Conservation (phyloP, 2,888 invertebrate genomes). For the Drosophila pseudotakahashii region DNA sequence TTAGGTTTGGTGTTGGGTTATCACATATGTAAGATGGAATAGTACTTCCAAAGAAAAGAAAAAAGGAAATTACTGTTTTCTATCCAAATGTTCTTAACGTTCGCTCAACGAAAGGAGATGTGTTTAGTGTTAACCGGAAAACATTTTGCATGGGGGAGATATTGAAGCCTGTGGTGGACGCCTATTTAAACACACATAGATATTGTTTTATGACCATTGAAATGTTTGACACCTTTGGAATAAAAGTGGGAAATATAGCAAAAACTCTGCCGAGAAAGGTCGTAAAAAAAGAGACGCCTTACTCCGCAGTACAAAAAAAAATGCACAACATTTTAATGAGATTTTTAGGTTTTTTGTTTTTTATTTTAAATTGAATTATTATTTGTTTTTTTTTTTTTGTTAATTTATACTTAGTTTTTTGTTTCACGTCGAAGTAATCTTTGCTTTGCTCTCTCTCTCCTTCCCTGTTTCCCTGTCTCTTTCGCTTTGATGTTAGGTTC, state of each 20-base stretch:
- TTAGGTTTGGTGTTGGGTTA: conserved; percentile 24
- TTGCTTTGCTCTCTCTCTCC: conserved; percentile 22
- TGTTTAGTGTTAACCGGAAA: background rate
- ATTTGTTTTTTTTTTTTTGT: conserved; percentile 1
- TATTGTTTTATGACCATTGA: background rate
- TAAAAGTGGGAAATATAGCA: background rate
- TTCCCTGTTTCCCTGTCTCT: conserved; percentile 8
- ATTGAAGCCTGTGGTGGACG: background rate
- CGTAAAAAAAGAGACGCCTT: background rate
- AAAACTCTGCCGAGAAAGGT: background rate
- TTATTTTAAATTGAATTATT: conserved; percentile 36
- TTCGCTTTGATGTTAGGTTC: conserved; percentile 24
- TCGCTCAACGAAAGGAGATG: background rate
- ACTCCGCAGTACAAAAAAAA: background rate
- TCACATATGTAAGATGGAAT: conserved; percentile 16
- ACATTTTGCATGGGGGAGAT: no score
- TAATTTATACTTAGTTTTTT: conserved; percentile 21
- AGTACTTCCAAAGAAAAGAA: conserved; percentile 1
- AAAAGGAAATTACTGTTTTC: background rate
- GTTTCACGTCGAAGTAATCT: conserved; percentile 21
- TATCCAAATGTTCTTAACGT: conserved; percentile 3
- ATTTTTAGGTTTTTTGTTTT: conserved; percentile 23
- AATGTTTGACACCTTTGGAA: conserved; percentile 1
- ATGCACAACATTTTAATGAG: conserved; percentile 24
- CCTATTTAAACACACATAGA: conserved; percentile 2